phyloP scores from a whole-genome alignment of 2,113 vertebrate species.

The Leucopsar rothschildi region DNA sequence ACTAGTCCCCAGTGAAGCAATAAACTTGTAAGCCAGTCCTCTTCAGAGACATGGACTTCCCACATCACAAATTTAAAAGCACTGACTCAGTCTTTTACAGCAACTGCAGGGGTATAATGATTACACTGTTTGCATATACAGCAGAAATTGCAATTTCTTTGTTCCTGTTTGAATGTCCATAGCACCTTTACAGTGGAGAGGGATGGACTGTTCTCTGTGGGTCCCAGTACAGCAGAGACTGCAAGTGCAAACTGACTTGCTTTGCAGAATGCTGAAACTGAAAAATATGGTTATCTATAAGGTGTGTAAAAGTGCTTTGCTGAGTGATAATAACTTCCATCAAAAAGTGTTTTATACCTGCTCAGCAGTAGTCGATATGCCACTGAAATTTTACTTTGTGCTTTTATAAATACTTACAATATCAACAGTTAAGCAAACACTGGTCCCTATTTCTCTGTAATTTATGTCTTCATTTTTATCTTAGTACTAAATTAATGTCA shows the following conservation, averaged over 20 bases:
- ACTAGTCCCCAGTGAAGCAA: conserved; percentile 1
- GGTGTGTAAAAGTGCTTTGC: not conserved
- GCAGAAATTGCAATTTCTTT: conserved; percentile 41
- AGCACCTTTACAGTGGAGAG: not conserved
- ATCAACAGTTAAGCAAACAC: not conserved
- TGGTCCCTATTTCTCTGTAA: not conserved
- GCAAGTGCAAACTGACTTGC: not conserved
- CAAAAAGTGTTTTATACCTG: not conserved
- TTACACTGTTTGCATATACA: not conserved
- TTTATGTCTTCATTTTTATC: not conserved
- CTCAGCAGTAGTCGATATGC: not conserved
- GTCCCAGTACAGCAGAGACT: not conserved
- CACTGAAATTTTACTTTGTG: not conserved
- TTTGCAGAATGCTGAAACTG: not conserved
- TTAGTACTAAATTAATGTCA: not conserved
- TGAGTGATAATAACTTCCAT: not conserved
- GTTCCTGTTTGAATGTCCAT: conserved; percentile 32
- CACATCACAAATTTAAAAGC: conserved; percentile 22
- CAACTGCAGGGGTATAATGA: not conserved
- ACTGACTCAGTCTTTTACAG: conserved; percentile 37
- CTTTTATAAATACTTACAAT: not conserved
- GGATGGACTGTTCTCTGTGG: not conserved
- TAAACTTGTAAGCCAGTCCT: conserved; percentile 1
- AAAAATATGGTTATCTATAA: not conserved
- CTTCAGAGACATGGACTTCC: conserved; percentile 18